These are phyloP conservation scores for Talpa occidentalis DNA, from an alignment of 2,113 vertebrate genomes.

Conservation along the genomic window DNA sequence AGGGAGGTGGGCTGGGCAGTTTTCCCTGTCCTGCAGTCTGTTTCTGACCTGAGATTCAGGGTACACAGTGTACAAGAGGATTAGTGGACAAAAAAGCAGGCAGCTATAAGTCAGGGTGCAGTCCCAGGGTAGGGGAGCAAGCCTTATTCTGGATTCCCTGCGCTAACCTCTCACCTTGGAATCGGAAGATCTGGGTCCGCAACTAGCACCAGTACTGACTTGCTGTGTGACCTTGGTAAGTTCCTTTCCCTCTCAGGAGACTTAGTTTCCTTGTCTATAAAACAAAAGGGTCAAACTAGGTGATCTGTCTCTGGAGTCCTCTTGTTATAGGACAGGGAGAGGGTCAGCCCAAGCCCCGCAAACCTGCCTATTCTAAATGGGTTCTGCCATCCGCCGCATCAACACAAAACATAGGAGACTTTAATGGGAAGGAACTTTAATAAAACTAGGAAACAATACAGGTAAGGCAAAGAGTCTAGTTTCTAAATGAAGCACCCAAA, in stretches of 20 bases:
- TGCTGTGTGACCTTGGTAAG: background rate
- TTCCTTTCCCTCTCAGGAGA: background rate
- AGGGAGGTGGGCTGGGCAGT: background rate
- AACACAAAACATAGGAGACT: too few species aligned
- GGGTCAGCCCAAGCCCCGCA: too few species aligned
- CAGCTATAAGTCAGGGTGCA: background rate
- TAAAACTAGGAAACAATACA: too few species aligned
- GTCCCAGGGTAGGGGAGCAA: background rate
- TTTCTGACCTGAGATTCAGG: background rate
- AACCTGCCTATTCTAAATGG: too few species aligned
- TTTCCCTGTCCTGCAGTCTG: background rate
- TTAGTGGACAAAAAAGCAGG: conserved; percentile 33
- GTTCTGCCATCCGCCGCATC: too few species aligned
- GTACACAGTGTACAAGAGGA: background rate
- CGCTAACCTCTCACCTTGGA: background rate
- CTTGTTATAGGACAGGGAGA: too few species aligned
- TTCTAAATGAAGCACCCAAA: too few species aligned
- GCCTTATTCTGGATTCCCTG: background rate
- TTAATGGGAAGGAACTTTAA: too few species aligned
- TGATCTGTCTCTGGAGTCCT: background rate
- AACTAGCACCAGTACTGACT: background rate
- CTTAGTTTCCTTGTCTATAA: background rate
- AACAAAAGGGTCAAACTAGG: background rate
- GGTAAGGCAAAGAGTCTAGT: too few species aligned
- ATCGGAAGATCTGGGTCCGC: background rate